Percentiles rank a stretch among this genome's conserved stretches.
These are phyloP conservation scores for Gymnobelideus leadbeateri DNA, from an alignment of 2,113 vertebrate genomes.

Conservation along the genomic window DNA sequence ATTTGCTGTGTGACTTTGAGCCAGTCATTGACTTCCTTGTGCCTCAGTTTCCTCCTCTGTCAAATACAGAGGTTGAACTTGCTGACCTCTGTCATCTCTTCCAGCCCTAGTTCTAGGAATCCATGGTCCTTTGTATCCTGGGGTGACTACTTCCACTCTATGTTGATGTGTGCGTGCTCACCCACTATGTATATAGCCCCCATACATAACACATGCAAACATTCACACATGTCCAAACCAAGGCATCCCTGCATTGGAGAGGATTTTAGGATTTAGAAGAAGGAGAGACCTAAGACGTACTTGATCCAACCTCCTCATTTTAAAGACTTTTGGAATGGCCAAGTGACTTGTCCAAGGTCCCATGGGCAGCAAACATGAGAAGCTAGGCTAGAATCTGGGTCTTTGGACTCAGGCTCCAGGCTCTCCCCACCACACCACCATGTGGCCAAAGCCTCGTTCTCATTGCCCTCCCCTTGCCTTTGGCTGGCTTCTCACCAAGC, in stretches of 20 bases:
- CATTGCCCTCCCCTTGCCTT: neutral
- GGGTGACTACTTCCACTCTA: neutral
- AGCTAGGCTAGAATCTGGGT: neutral
- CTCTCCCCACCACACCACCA: neutral
- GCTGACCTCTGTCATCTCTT: neutral
- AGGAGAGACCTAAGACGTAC: neutral
- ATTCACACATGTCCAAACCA: neutral
- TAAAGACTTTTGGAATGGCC: neutral
- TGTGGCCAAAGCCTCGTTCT: neutral
- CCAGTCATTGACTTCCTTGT: neutral
- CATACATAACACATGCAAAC: neutral
- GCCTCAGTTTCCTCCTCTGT: neutral
- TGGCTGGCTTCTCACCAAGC: constrained; percentile 77
- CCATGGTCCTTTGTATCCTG: too few relatives aligned
- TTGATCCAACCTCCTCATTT: neutral
- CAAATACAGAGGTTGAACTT: neutral
- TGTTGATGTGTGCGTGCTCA: accelerated
- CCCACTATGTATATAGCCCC: neutral
- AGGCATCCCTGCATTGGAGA: neutral
- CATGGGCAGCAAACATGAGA: neutral
- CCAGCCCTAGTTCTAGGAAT: neutral
- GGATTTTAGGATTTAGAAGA: neutral
- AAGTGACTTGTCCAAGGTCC: neutral
- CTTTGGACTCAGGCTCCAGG: too few relatives aligned
- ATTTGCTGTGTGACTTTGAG: neutral